A percentile compares a stretch with the other conserved stretches of the same genome.
Conservation (phyloP, 1,140 invertebrate genomes). For the Frieseomelitta varia region DNA sequence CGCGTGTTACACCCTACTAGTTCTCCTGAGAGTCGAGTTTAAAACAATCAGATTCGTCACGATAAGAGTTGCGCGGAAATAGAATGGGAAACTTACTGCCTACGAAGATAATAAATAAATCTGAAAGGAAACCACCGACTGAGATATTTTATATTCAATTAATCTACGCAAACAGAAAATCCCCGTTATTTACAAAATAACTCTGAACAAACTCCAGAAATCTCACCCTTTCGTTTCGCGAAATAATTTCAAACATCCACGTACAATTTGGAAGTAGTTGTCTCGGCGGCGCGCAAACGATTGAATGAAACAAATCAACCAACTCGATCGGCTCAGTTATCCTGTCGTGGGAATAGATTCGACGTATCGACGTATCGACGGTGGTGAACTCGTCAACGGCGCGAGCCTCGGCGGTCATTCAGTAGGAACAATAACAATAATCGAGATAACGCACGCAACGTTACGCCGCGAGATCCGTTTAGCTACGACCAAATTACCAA, state of each 20-base stretch:
- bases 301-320: background rate
- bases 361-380: background rate
- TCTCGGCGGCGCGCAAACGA: background rate
- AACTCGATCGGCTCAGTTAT: background rate
- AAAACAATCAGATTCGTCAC: background rate
- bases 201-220: background rate
- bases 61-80: background rate
- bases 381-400: background rate
- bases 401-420: constrained; percentile 29
- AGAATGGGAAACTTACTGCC: background rate
- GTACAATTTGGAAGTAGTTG: background rate
- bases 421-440: constrained; percentile 70
- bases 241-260: background rate
- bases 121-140: background rate
- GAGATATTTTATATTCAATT: background rate
- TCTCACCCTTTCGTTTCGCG: background rate
- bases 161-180: background rate
- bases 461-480: constrained; percentile 64
- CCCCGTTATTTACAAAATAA: background rate
- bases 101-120: background rate
- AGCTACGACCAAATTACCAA: constrained; percentile 69
- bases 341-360: background rate
- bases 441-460: constrained; percentile 67
- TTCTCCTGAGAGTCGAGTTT: background rate
- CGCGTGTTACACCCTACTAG: background rate